Evolutionary conservation across 2,888 invertebrate genomes (phyloP), one percentile per base, ranked within the genome.

Genomic region (Scaptomyza parva): DNA sequence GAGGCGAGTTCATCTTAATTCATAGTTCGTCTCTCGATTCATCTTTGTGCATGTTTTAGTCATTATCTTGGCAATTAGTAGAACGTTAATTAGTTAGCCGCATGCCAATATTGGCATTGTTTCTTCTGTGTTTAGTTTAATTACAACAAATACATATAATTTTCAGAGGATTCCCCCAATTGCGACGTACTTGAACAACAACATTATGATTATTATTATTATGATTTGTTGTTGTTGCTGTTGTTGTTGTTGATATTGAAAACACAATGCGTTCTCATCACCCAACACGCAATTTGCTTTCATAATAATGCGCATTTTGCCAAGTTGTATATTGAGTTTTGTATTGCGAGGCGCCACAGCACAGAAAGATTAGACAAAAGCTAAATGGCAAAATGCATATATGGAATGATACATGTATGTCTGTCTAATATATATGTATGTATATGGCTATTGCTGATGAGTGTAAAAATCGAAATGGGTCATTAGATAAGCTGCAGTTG

Each of bases 11-110:
- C 41, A 53, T 40, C 53, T 24, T 52, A 30, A 41, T n/a, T n/a
- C 45, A 47, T 26, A 11, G 11, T 22, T 53, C 14, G 9, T 39
- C n/a, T 26, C 47, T 12, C 37, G 18, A n/a, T n/a, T n/a, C n/a
- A n/a, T 50, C 33, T 20, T 50, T 37, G 47, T 53, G 30, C 70
- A 30, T 68, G 50, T 65, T 65, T 44, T 62, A 80, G 62, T 75
- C 63, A 83, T 86, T 83, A 80, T 72, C 64, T 73, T 24, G 78
- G 47, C 81, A 86, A 83, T 83, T 86, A 83, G 86, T 73, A 66
- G 63, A 63, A 57, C 72, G 72, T 62, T 72, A 83, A 83, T 85
- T 82, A 82, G 73, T 85, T 82, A 82, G 73, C 73, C 62, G 48
- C 68, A 62, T 67, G 78, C 50, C 67, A 76, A 77, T 83, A 83